These are phyloP conservation scores for Nematostella vectensis DNA, from an alignment of 92 coral and sea anemone genomes.

Conservation along the genomic window DNA sequence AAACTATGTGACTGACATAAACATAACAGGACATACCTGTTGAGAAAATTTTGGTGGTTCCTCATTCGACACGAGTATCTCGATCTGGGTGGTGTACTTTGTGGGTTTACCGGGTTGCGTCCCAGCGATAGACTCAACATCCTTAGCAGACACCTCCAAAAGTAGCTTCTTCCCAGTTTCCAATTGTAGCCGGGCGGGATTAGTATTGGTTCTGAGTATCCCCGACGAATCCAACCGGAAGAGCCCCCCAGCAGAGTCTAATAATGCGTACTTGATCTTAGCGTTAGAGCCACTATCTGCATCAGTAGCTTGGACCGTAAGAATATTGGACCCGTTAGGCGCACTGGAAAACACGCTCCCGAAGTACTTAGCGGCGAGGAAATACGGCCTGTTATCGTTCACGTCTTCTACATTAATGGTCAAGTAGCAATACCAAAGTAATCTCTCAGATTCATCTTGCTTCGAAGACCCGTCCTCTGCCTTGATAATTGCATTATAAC, in stretches of 20 bases:
- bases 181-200: constrained; percentile 2
- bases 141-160: constrained; percentile 31
- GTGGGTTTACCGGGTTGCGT: constrained; percentile 26
- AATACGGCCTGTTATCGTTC: constrained; percentile 72
- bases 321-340: constrained; percentile 32
- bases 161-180: constrained; percentile 5
- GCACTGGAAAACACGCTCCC: constrained; percentile 40
- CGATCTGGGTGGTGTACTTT: constrained; percentile 29
- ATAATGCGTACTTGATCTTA: constrained; percentile 26
- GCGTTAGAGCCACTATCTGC: constrained; percentile 39
- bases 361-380: constrained; percentile 31
- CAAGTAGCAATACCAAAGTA: constrained; percentile 52
- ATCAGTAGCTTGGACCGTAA: constrained; percentile 57
- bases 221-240: constrained; percentile 17
- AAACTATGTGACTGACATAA: no score
- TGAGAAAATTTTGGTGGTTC: constrained; percentile 58
- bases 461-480: constrained; percentile 75
- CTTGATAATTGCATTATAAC: constrained; percentile 35
- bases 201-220: constrained; percentile 7
- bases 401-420: constrained; percentile 45
- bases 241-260: constrained; percentile 10
- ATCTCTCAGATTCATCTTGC: constrained; percentile 24
- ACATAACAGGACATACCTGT: no score
- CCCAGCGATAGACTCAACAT: constrained; percentile 22
- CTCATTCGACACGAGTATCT: constrained; percentile 36